These are phyloP conservation scores for Uloborus diversus DNA, from an alignment of 1,140 invertebrate species.

Conservation along the genomic window DNA sequence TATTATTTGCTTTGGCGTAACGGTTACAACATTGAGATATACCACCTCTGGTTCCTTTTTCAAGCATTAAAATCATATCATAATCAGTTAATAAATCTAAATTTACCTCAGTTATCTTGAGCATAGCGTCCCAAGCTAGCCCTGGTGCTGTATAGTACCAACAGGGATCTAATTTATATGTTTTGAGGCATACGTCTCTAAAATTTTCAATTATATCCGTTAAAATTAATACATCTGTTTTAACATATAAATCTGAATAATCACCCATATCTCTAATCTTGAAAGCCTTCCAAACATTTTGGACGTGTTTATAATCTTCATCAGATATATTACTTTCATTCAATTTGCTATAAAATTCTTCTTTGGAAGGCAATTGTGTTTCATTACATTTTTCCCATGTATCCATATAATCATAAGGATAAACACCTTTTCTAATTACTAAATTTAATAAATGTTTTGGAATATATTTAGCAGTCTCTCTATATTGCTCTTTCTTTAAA, in stretches of 20 bases:
- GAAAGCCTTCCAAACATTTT: slow-evolving; percentile 60
- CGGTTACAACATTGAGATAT: slow-evolving; percentile 55
- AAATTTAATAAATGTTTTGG: no score
- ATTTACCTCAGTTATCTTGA: slow-evolving; percentile 5
- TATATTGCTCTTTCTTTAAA: no score
- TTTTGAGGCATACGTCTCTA: slow-evolving; percentile 53
- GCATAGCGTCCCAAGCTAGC: slow-evolving; percentile 3
- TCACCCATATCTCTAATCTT: slow-evolving; percentile 58
- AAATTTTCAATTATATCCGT: slow-evolving; percentile 61
- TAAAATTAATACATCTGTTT: slow-evolving; percentile 58
- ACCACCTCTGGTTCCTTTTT: slow-evolving; percentile 60
- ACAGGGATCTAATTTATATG: slow-evolving; percentile 14
- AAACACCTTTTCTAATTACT: not conserved
- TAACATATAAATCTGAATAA: slow-evolving; percentile 59
- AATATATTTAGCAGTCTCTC: no score
- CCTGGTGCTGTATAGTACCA: slow-evolving; percentile 28
- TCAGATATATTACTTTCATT: not conserved
- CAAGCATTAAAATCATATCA: slow-evolving; percentile 60
- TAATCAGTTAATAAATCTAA: slow-evolving; percentile 30
- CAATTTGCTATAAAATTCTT: not conserved
- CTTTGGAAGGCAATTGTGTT: not conserved
- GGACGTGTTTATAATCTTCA: slow-evolving; percentile 6
- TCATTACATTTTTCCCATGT: not conserved
- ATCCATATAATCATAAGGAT: slow-evolving; percentile 19
- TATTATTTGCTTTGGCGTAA: slow-evolving; percentile 60